Base-by-base conservation (phyloP, 2,888 invertebrate species). In the Campaea margaritaria region DNA sequence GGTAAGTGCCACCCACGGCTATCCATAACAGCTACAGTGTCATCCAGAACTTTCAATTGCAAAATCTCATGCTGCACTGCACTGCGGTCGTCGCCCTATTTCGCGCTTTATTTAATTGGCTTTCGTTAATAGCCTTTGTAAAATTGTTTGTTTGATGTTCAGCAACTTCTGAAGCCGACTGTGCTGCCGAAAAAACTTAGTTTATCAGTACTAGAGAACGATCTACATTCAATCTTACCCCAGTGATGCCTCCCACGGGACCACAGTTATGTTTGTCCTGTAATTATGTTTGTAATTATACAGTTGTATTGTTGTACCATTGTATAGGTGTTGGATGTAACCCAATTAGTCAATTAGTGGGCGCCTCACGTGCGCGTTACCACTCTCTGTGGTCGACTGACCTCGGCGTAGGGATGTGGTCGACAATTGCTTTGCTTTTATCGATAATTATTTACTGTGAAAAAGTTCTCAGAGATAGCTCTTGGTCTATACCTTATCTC, bases 301-400 rank as follows among this genome's bases (percentile, higher is more conserved):
- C 21, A 38, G 28, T 42, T 54, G 31, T 48, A 51, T 70, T 72
- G 69, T 69, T 69, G 65, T 47, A 39, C n/a, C 16, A 38, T 43
- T 54, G 34, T 48, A 56, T 72, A 75, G 70, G 72, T 73, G 70
- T 69, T 70, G 65, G 67, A 43, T 38, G 67, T 74, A 73, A 74
- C 74, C 69, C 70, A 70, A 79, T 81, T 75, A 75, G 74, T 72
- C 71, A 71, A 79, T 82, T 81, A 79, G 73, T 65, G 74, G 54
- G 49, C 74, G 55, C 58, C 69, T 73, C 80, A 75, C 79, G 78
- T 72, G 59, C 56, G 63, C 38, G 68, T 64, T 59, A 66, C 65
- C 57, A 49, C 57, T 58, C 60, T 59, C 65, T 58, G 65, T 61
- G 70, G 68, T 66, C 60, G 57, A 55, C 63, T 67, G 65, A 65